These are phyloP conservation scores for Pelmatolapia mariae DNA, from an alignment of 2,113 vertebrate species.

Conservation along the genomic window DNA sequence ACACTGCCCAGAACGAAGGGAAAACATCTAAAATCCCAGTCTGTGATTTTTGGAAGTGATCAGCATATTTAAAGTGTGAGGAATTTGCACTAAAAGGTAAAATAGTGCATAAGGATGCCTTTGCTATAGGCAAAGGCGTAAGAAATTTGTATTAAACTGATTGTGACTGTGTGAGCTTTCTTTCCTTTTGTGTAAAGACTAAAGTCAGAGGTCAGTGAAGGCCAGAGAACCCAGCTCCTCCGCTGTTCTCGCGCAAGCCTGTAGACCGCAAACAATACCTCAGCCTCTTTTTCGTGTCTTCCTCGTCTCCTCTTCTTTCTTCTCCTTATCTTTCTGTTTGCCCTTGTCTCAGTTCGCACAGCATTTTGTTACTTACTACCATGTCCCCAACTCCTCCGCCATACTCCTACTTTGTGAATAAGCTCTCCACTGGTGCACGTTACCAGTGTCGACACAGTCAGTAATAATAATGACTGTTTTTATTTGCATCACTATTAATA, in stretches of 20 bases:
- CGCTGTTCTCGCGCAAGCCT: background rate
- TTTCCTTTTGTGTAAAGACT: background rate
- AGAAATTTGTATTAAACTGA: background rate
- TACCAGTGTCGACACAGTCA: background rate
- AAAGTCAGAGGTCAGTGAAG: background rate
- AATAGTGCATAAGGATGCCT: background rate
- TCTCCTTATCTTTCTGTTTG: background rate
- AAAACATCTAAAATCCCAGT: background rate
- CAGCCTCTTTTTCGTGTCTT: background rate
- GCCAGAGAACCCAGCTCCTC: slow-evolving; percentile 4
- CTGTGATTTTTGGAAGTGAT: background rate
- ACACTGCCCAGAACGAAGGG: background rate
- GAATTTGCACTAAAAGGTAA: background rate
- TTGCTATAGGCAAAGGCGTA: background rate
- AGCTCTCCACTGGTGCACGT: background rate
- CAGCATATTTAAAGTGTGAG: background rate
- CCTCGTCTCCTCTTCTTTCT: background rate
- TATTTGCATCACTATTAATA: background rate
- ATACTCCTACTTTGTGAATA: background rate
- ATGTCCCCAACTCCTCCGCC: background rate
- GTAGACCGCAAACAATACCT: slow-evolving; percentile 2
- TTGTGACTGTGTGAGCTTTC: background rate
- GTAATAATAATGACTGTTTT: background rate
- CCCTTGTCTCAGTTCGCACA: background rate
- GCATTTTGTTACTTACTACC: background rate